Base-by-base conservation (phyloP, 2,113 vertebrate genomes). In the Ursus arctos region DNA sequence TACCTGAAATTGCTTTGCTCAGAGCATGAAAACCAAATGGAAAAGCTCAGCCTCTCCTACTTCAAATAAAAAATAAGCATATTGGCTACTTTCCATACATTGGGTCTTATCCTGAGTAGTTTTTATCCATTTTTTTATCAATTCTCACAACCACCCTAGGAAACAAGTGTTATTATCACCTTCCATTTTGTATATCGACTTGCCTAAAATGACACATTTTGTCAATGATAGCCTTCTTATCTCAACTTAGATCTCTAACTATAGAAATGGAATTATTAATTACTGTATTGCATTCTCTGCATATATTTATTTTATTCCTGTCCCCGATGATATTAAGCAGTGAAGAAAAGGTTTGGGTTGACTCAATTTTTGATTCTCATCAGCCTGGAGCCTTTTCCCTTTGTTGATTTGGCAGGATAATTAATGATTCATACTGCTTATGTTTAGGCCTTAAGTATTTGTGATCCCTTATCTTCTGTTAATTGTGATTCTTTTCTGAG, bases 341-440 rank as follows among this genome's bases (percentile, higher is more conserved):
- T 65, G 71, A 95, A 59, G 43, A 81, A 83, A 80, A 88, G 55
- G 67, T 88, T 83, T 96, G 28, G 15, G 21, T 93, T 94, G 69
- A 57, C 14, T 83, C 22, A 77, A 51, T 36, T 96, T 77, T 57
- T 67, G 67, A 47, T 83, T 96, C 49, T 89, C 40, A 76, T 59
- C 49, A 83, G 31, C 55, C 55, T 83, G 57, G 67, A 88, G 16
- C 33, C 67, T 76, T 89, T 86, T 76, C 31, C 19, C 43, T 76
- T 93, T 7, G 7, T 89, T 76, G 67, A 36, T 55, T 72, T 84
- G 59, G 16, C 69, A 91, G 36, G 57, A 47, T 83, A 28, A 61
- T 95, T 40, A 36, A n/a, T 95, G 47, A 76, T 95, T 77, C 57
- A 47, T 67, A 65, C 36, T 49, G 15, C 31, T 76, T 95, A n/a